These are phyloP conservation scores for Clamator glandarius DNA, from an alignment of 2,797 vertebrate genomes.

Conservation along the genomic window DNA sequence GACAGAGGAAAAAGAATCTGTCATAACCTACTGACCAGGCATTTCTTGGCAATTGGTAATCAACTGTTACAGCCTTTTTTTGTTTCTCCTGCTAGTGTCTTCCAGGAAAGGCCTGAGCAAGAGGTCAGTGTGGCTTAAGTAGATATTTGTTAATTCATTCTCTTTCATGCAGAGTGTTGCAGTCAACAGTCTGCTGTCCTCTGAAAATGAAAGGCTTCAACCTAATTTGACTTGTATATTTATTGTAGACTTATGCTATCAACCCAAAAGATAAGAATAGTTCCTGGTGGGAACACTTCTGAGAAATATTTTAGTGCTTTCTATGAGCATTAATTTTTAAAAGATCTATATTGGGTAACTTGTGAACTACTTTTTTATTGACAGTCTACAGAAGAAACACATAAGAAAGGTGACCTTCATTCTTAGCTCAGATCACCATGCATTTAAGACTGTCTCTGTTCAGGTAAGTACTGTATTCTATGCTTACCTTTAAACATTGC, in stretches of 20 bases:
- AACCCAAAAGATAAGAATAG: neutral
- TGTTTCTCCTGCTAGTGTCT: constrained; percentile 1
- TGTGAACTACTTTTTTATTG: neutral
- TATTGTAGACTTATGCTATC: neutral
- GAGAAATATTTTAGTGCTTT: constrained; percentile 1
- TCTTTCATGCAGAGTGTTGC: neutral
- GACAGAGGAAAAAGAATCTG: neutral
- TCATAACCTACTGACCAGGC: constrained; percentile 25
- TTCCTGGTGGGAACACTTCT: neutral
- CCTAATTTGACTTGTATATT: neutral
- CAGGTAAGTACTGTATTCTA: neutral
- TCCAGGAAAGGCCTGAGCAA: constrained; percentile 51
- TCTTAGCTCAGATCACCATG: neutral
- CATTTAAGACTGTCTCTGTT: neutral
- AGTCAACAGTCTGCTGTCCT: constrained; percentile 6
- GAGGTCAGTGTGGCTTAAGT: constrained; percentile 10
- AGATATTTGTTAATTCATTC: constrained; percentile 18
- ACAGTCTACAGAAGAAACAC: neutral
- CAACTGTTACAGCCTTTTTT: constrained; percentile 9
- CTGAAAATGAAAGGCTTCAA: neutral
- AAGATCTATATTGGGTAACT: neutral
- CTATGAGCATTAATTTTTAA: neutral
- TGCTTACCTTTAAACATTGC: neutral
- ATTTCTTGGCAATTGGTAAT: constrained; percentile 55
- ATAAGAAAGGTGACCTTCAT: neutral